phyloP scores from a whole-genome alignment of 1,140 invertebrate genomes.

The Tetramorium parvispinum region DNA sequence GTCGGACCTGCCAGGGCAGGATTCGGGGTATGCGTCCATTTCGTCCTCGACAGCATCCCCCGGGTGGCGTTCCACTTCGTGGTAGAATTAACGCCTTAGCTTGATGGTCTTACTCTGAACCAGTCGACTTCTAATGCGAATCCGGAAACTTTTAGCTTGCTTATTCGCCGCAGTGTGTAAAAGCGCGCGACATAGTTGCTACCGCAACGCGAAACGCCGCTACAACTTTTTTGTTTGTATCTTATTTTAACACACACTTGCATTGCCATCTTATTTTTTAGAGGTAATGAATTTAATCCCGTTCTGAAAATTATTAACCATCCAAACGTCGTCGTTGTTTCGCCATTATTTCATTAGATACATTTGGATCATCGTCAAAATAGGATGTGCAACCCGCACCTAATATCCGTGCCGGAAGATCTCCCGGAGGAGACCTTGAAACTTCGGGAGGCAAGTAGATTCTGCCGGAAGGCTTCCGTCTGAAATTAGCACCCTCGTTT shows the following conservation, averaged over 20 bases:
- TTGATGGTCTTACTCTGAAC: slow-evolving; percentile 25
- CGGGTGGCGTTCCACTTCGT: slow-evolving; percentile 58
- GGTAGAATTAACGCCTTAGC: slow-evolving; percentile 67
- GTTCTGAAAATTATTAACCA: not conserved
- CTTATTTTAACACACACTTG: not conserved
- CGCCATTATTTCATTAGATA: not conserved
- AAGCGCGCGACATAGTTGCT: slow-evolving; percentile 11
- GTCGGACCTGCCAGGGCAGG: slow-evolving; percentile 39
- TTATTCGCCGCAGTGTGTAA: slow-evolving; percentile 31
- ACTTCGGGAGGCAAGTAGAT: slow-evolving; percentile 41
- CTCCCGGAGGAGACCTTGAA: slow-evolving; percentile 62
- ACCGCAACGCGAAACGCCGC: not conserved
- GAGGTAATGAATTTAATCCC: not conserved
- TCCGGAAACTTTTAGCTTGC: slow-evolving; percentile 25
- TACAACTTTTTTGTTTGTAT: not conserved
- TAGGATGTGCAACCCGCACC: not conserved
- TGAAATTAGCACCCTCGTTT: slow-evolving; percentile 65
- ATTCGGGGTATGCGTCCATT: slow-evolving; percentile 62
- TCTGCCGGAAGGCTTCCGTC: slow-evolving; percentile 20
- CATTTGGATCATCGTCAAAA: not conserved
- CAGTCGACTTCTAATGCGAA: slow-evolving; percentile 54
- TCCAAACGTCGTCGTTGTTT: not conserved
- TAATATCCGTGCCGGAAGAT: slow-evolving; percentile 16
- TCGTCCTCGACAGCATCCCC: slow-evolving; percentile 48
- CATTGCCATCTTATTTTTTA: not conserved